These are phyloP conservation scores for Nannobrachium achirus DNA, from an alignment of 2,113 vertebrate genomes.

Conservation along the genomic window DNA sequence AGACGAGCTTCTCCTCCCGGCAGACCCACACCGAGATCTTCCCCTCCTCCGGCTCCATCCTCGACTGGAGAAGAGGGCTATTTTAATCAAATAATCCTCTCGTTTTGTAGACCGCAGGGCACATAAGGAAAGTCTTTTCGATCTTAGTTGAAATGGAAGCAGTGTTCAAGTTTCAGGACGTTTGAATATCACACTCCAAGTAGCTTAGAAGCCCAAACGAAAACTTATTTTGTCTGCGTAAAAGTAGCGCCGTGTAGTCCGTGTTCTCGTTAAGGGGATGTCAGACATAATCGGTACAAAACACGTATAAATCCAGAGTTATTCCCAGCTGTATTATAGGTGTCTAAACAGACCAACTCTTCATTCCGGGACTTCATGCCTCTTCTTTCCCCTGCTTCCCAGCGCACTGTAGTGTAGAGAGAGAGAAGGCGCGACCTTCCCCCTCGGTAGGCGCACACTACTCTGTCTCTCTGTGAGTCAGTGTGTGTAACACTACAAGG, in stretches of 20 bases:
- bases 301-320: background rate
- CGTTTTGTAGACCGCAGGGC: background rate
- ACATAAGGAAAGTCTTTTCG: background rate
- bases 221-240: too few relatives aligned
- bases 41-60: slow-evolving; percentile 86
- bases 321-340: background rate
- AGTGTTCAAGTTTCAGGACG: too few relatives aligned
- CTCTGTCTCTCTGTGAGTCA: too few relatives aligned
- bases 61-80: slow-evolving; percentile 15
- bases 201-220: background rate
- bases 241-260: background rate
- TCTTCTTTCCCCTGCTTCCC: slow-evolving; percentile 16
- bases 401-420: slow-evolving; percentile 7
- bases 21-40: slow-evolving; percentile 96
- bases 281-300: background rate
- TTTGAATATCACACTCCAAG: background rate
- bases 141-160: too few relatives aligned
- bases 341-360: background rate
- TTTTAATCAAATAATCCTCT: background rate
- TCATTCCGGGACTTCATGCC: slow-evolving; percentile 28
- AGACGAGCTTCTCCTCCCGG: slow-evolving; percentile 94
- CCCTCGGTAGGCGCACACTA: background rate
- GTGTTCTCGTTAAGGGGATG: background rate
- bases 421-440: slow-evolving; percentile 30
- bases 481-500: slow-evolving; percentile 27